Conservation (phyloP, 2,888 invertebrate genomes). For the Andrena haemorrhoa region DNA sequence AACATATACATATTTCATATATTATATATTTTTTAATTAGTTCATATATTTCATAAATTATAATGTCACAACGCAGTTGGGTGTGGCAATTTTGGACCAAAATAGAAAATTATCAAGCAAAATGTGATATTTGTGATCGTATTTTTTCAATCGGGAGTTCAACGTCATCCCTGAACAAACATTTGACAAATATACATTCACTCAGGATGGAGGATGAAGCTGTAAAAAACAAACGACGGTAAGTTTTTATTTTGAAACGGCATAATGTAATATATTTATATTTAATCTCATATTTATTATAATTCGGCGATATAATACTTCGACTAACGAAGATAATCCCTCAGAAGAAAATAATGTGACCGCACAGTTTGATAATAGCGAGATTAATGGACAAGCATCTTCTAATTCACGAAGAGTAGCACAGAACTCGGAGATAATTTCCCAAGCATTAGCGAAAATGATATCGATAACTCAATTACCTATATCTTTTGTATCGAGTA, state of each 20-base stretch:
- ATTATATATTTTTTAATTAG: too few relatives aligned
- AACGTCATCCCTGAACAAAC: not conserved
- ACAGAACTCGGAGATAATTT: not conserved
- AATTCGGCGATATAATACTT: not conserved
- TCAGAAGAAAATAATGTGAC: not conserved
- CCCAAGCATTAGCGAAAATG: not conserved
- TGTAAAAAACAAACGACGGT: not conserved
- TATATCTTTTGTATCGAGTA: too few relatives aligned
- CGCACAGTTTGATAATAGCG: not conserved
- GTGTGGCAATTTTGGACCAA: not conserved
- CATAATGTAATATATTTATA: not conserved
- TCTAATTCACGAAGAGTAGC: not conserved
- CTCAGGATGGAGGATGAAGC: not conserved
- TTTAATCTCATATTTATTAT: not conserved
- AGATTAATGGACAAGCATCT: not conserved
- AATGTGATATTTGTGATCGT: not conserved
- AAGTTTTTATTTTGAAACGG: not conserved
- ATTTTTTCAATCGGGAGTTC: not conserved
- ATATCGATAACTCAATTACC: too few relatives aligned
- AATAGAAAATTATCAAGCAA: conserved; percentile 4
- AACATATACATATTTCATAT: too few relatives aligned
- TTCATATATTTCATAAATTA: not conserved
- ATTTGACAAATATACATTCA: not conserved
- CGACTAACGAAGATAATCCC: too few relatives aligned
- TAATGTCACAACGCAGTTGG: conserved; percentile 8